A percentile compares a stretch with the other conserved stretches of the same genome.
Evolutionary conservation across 2,888 invertebrate species (phyloP).

Genomic region (Coecobrya sp.): DNA sequence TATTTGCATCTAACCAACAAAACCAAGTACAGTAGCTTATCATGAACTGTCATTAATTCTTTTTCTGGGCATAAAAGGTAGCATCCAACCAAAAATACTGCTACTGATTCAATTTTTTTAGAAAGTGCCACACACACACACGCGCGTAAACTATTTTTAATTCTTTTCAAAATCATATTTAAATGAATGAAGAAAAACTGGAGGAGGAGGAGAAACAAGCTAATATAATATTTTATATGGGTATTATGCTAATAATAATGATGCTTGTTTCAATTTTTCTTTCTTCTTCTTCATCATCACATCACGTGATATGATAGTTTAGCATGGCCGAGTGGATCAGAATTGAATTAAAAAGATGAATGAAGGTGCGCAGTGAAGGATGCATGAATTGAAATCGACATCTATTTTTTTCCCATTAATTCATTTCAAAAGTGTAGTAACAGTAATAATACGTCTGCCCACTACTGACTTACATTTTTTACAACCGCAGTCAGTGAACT

Average conservation of each 20-base stretch:
- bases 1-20: background rate
- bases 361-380: background rate
- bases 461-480: no score
- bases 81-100: background rate
- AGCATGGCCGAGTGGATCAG: background rate
- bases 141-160: background rate
- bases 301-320: conserved; percentile 1
- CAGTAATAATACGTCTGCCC: background rate
- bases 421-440: conserved; percentile 32
- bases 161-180: background rate
- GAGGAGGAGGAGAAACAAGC: conserved; percentile 14
- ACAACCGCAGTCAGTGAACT: conserved; percentile 9
- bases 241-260: background rate
- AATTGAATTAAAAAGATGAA: background rate
- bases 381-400: conserved; percentile 25
- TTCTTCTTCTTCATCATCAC: no score
- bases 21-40: no score
- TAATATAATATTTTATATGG: no score
- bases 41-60: conserved; percentile 46
- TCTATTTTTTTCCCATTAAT: background rate
- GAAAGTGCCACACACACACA: conserved; percentile 47
- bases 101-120: conserved; percentile 27
- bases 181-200: conserved; percentile 7
- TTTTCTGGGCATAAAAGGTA: conserved; percentile 36
- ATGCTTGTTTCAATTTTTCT: background rate